Percentiles rank a stretch among this genome's conserved stretches.
Evolutionary conservation across 2,888 invertebrate genomes (phyloP).

Genomic region (Acanthosoma haemorrhoidale): DNA sequence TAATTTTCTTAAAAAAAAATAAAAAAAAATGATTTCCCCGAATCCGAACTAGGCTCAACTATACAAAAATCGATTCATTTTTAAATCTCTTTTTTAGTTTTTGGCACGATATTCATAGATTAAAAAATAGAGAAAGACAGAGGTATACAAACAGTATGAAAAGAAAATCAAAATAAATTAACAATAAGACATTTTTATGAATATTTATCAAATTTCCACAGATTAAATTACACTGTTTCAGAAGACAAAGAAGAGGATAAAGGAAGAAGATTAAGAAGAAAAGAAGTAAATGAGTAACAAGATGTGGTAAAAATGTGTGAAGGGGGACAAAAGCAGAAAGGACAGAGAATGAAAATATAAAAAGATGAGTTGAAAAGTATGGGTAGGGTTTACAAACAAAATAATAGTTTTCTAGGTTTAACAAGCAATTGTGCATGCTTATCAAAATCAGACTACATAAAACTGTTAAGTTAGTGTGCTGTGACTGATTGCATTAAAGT

Average conservation of each 20-base stretch:
- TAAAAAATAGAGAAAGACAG: slow-evolving; percentile 21
- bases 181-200: background rate
- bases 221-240: background rate
- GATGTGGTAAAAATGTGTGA: background rate
- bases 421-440: too few relatives aligned
- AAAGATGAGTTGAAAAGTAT: too few relatives aligned
- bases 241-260: background rate
- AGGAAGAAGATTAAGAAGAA: background rate
- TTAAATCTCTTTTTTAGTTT: background rate
- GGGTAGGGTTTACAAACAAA: too few relatives aligned
- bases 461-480: too few relatives aligned
- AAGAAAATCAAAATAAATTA: background rate
- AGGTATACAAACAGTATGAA: slow-evolving; percentile 20
- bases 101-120: slow-evolving; percentile 12
- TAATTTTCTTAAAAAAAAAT: background rate
- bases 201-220: background rate
- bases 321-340: background rate
- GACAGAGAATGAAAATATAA: background rate
- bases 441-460: too few relatives aligned
- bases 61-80: background rate
- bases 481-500: too few relatives aligned
- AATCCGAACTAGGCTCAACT: background rate
- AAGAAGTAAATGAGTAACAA: background rate
- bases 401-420: too few relatives aligned
- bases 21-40: slow-evolving; percentile 12